phyloP scores from a whole-genome alignment of 1,140 invertebrate species.

The Calycopis cecrops region DNA sequence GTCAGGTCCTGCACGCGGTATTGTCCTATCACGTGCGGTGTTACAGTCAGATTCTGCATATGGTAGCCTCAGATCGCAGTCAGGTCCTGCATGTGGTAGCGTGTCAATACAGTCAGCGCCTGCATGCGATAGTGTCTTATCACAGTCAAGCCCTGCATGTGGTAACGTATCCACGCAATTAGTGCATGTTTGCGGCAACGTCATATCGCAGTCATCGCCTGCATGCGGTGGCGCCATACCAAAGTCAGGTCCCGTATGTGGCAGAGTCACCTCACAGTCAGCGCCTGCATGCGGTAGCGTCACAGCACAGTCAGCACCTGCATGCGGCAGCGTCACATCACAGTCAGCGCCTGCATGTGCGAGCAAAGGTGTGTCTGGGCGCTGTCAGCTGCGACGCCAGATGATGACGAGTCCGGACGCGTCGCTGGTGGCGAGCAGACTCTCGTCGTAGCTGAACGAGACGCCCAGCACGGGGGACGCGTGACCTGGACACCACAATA shows the following conservation, averaged over 20 bases:
- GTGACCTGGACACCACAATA: slow-evolving; percentile 73
- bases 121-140: no score
- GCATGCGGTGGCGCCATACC: no score
- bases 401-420: slow-evolving; percentile 89
- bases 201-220: no score
- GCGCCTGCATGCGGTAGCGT: not conserved
- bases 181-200: no score
- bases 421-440: slow-evolving; percentile 89
- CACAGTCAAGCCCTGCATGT: no score
- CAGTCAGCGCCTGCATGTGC: slow-evolving; percentile 4
- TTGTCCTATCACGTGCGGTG: no score
- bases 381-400: slow-evolving; percentile 79
- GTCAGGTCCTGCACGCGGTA: not conserved
- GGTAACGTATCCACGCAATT: no score
- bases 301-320: not conserved
- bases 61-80: no score
- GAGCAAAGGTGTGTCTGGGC: not conserved
- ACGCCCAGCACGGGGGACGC: slow-evolving; percentile 88
- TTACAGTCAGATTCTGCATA: no score
- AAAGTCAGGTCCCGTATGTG: no score
- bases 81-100: no score
- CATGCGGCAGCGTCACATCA: not conserved
- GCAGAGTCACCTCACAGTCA: not conserved
- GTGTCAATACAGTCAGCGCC: no score
- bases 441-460: slow-evolving; percentile 93